These are phyloP conservation scores for Passerculus sandwichensis DNA, from an alignment of 2,797 vertebrate species.

Conservation along the genomic window DNA sequence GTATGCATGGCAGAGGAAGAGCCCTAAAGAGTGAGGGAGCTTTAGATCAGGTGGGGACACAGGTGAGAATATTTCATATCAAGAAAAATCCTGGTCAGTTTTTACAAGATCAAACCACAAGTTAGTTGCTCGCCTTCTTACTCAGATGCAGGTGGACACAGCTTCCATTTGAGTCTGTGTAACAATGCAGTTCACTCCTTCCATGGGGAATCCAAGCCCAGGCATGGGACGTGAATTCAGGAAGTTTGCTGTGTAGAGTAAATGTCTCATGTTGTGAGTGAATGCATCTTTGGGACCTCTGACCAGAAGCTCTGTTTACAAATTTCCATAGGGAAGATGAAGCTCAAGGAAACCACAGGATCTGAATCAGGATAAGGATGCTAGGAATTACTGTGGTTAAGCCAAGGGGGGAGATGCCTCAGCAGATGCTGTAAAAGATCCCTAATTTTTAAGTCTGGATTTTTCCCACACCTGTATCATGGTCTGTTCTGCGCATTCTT, in stretches of 20 bases:
- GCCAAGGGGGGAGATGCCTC: background rate
- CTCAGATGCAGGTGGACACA: background rate
- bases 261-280: background rate
- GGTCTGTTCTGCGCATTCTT: background rate
- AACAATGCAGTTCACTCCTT: background rate
- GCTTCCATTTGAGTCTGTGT: background rate
- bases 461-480: background rate
- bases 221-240: background rate
- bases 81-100: background rate
- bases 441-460: background rate
- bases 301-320: background rate
- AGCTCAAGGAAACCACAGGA: background rate
- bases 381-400: background rate
- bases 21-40: background rate
- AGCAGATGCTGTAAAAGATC: background rate
- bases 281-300: background rate
- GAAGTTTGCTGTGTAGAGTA: background rate
- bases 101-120: background rate
- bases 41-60: background rate
- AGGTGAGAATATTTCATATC: background rate
- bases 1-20: background rate
- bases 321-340: background rate
- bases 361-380: background rate
- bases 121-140: background rate
- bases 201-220: background rate